Percentiles rank a stretch among this genome's conserved stretches.
Evolutionary conservation across 2,888 invertebrate species (phyloP).

Genomic region (Hemistola chrysoprasaria): DNA sequence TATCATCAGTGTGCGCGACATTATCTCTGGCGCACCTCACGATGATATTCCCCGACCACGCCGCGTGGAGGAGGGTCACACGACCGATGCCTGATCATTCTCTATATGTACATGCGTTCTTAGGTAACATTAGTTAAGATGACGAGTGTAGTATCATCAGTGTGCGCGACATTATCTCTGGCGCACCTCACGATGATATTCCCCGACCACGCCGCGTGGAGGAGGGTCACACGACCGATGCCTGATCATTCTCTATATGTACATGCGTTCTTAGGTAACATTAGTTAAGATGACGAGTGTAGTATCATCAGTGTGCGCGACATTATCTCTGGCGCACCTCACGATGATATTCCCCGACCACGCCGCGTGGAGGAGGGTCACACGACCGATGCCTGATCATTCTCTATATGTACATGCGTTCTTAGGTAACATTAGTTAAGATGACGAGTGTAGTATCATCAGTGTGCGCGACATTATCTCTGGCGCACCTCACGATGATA

Average conservation of each 20-base stretch:
- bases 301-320: slow-evolving; percentile 88
- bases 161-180: slow-evolving; percentile 89
- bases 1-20: slow-evolving; percentile 89
- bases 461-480: slow-evolving; percentile 88
- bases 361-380: slow-evolving; percentile 84
- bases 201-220: slow-evolving; percentile 87
- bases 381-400: slow-evolving; percentile 47
- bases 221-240: slow-evolving; percentile 55
- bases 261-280: slow-evolving; percentile 85
- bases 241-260: slow-evolving; percentile 82
- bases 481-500: slow-evolving; percentile 91
- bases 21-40: slow-evolving; percentile 90
- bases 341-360: slow-evolving; percentile 90
- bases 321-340: slow-evolving; percentile 89
- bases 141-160: slow-evolving; percentile 86
- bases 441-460: slow-evolving; percentile 87
- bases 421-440: slow-evolving; percentile 77
- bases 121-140: slow-evolving; percentile 83
- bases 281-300: slow-evolving; percentile 82
- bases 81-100: slow-evolving; percentile 54
- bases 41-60: slow-evolving; percentile 88
- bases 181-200: slow-evolving; percentile 93
- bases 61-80: slow-evolving; percentile 83
- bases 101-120: slow-evolving; percentile 87
- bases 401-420: slow-evolving; percentile 87